phyloP scores from a whole-genome alignment of 35 echinoderm and acorn worm genomes.

The Ophioderma brevispina region DNA sequence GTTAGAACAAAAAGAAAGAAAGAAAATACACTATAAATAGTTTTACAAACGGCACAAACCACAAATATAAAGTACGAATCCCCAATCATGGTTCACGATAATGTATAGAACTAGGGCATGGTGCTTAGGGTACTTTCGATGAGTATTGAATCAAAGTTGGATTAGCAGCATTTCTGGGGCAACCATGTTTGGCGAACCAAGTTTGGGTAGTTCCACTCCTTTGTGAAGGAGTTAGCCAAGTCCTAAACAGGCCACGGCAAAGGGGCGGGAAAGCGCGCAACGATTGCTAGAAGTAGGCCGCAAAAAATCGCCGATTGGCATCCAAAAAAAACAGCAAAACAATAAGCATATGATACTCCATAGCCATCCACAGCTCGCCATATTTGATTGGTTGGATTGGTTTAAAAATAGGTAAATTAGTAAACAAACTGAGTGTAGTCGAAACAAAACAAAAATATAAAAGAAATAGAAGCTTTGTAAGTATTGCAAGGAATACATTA shows the following conservation, averaged over 20 bases:
- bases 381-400: slow-evolving; percentile 16
- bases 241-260: slow-evolving; percentile 83
- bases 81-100: background rate
- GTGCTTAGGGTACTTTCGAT: background rate
- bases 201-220: slow-evolving; percentile 83
- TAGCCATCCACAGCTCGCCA: slow-evolving; percentile 99
- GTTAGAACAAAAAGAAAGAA: background rate
- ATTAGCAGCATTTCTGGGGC: slow-evolving; percentile 85
- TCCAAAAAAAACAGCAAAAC: slow-evolving; percentile 79
- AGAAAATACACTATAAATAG: background rate
- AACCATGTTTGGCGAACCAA: slow-evolving; percentile 92
- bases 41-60: background rate
- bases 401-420: background rate
- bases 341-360: slow-evolving; percentile 96
- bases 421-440: too few species aligned
- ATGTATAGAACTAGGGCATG: background rate
- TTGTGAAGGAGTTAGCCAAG: slow-evolving; percentile 84
- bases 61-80: background rate
- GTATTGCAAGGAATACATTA: too few species aligned
- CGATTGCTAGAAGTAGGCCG: slow-evolving; percentile 85
- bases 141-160: background rate
- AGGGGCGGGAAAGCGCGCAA: slow-evolving; percentile 97
- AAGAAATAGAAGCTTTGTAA: too few species aligned
- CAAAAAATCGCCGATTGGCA: slow-evolving; percentile 95
- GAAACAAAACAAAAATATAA: slow-evolving; percentile 1